Evolutionary conservation across 1,140 invertebrate genomes (phyloP).

Genomic region (Eubasilissa regina): DNA sequence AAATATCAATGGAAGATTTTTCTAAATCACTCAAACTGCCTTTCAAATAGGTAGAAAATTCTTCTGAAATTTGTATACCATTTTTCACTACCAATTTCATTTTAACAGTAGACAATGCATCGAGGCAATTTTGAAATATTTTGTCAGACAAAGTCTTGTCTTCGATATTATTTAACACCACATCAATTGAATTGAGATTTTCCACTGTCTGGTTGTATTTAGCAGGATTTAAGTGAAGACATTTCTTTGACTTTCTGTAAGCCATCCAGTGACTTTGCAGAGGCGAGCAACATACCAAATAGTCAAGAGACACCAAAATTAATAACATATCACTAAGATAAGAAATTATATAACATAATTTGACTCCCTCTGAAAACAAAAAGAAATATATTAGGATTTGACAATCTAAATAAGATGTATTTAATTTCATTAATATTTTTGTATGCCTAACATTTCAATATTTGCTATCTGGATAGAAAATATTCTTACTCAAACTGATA

Average conservation of each 20-base stretch:
- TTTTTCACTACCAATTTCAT: constrained; percentile 76
- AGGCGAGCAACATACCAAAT: constrained; percentile 76
- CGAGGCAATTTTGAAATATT: constrained; percentile 72
- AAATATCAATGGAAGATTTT: constrained; percentile 72
- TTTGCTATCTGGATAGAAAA: not conserved
- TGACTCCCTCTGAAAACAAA: constrained; percentile 62
- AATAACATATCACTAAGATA: constrained; percentile 78
- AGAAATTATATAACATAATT: constrained; percentile 70
- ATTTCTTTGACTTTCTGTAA: constrained; percentile 80
- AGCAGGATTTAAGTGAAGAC: constrained; percentile 78
- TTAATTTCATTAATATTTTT: too few species aligned
- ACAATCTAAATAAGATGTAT: too few species aligned
- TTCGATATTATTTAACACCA: constrained; percentile 78
- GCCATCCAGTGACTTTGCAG: constrained; percentile 81
- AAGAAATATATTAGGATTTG: not conserved
- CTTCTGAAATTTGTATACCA: constrained; percentile 76
- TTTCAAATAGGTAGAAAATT: constrained; percentile 82
- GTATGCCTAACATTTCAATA: too few species aligned
- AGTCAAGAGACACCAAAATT: constrained; percentile 82
- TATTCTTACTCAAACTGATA: constrained; percentile 71
- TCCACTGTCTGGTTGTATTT: constrained; percentile 75
- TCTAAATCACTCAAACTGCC: constrained; percentile 78
- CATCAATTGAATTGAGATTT: constrained; percentile 78
- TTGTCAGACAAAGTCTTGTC: constrained; percentile 69
- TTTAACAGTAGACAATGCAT: constrained; percentile 78